Percentiles rank a stretch among this genome's conserved stretches.
These are phyloP conservation scores for Falco peregrinus DNA, from an alignment of 2,797 vertebrate species.

Conservation along the genomic window DNA sequence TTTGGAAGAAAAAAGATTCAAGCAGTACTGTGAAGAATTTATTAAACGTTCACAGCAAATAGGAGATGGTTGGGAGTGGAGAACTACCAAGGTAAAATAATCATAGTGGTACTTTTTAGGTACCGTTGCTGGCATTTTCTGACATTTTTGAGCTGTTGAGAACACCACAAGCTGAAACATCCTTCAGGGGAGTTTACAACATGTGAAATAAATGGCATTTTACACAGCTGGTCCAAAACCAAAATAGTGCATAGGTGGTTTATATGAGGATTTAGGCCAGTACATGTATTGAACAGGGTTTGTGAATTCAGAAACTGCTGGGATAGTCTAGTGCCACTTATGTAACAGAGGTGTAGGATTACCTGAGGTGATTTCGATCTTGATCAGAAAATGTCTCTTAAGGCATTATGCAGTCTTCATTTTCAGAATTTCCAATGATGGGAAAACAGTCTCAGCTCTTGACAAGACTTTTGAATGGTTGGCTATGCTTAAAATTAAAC, in stretches of 20 bases:
- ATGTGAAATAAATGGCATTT: background rate
- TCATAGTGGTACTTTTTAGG: background rate
- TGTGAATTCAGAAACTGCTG: background rate
- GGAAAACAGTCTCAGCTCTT: background rate
- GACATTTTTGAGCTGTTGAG: background rate
- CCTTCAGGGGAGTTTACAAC: background rate
- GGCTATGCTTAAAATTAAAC: background rate
- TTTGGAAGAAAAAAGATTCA: slow-evolving; percentile 77
- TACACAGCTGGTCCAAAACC: background rate
- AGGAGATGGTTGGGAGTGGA: slow-evolving; percentile 82
- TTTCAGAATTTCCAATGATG: background rate
- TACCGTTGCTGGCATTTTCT: background rate
- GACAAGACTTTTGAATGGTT: background rate
- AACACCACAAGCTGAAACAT: background rate
- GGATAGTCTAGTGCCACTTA: background rate
- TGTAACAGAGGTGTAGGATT: background rate
- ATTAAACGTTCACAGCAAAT: slow-evolving; percentile 77
- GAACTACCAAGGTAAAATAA: slow-evolving; percentile 73
- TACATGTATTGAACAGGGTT: background rate
- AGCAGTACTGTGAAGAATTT: slow-evolving; percentile 76
- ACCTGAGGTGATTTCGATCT: background rate
- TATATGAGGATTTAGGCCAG: background rate
- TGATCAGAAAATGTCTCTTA: background rate
- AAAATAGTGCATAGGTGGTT: background rate
- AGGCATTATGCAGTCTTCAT: background rate